These are phyloP conservation scores for Phasianus colchicus DNA, from an alignment of 2,113 vertebrate species.

Conservation along the genomic window DNA sequence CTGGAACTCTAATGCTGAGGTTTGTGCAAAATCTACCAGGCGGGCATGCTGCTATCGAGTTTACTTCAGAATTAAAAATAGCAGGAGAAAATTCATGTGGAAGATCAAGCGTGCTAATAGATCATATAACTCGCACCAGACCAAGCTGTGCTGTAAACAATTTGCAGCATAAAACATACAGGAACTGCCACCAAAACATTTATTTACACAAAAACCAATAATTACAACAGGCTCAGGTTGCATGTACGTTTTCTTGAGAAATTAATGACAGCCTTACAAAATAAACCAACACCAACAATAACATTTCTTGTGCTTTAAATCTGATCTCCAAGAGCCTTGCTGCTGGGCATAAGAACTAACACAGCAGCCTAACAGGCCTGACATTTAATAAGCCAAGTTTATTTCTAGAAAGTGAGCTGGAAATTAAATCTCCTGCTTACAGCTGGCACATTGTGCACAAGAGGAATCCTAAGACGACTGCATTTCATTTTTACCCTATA, in stretches of 20 bases:
- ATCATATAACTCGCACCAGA: conserved; percentile 50
- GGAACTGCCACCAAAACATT: not conserved
- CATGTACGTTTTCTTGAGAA: conserved; percentile 36
- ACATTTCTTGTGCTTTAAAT: conserved; percentile 18
- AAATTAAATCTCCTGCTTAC: conserved; percentile 24
- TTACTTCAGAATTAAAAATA: conserved; percentile 54
- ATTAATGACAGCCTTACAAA: not conserved
- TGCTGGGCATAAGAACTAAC: not conserved
- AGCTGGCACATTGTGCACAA: not conserved
- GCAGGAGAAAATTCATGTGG: conserved; percentile 31
- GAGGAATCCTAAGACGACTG: conserved; percentile 7
- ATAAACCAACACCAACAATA: fast-evolving
- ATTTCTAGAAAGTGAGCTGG: conserved; percentile 56
- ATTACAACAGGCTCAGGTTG: not conserved
- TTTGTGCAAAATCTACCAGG: not conserved
- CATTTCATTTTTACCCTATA: conserved; percentile 33
- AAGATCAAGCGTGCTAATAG: not conserved
- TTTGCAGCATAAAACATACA: not conserved
- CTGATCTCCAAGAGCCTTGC: not conserved
- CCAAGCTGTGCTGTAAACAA: not conserved
- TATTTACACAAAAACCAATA: not conserved
- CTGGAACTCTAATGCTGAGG: not conserved
- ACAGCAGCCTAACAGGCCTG: not conserved
- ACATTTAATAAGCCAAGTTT: conserved; percentile 58
- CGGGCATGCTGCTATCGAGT: conserved; percentile 1